phyloP scores from a whole-genome alignment of 2,797 vertebrate genomes.

The Microcaecilia unicolor region DNA sequence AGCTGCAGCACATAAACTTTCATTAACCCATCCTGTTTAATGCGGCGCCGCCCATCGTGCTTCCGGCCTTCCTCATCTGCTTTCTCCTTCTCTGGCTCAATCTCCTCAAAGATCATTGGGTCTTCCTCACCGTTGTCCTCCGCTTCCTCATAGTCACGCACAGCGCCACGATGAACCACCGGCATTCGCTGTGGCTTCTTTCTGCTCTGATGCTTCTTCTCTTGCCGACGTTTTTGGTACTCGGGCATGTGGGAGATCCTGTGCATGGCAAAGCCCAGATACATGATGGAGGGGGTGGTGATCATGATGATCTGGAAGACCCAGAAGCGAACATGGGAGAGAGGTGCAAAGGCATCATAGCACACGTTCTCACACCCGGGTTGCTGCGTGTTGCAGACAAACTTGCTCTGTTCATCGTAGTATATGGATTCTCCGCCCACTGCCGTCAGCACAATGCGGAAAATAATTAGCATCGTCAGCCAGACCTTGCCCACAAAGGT shows the following conservation, averaged over 20 bases:
- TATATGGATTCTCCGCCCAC: conserved; percentile 86
- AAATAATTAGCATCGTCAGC: conserved; percentile 77
- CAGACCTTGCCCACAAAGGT: conserved; percentile 87
- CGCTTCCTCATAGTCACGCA: conserved; percentile 68
- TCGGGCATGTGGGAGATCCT: conserved; percentile 56
- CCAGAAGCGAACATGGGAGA: conserved; percentile 85
- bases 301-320: conserved; percentile 82
- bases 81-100: conserved; percentile 60
- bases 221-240: conserved; percentile 25
- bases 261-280: conserved; percentile 83
- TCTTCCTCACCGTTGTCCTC: conserved; percentile 79
- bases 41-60: conserved; percentile 72
- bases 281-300: conserved; percentile 76
- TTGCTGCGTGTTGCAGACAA: conserved; percentile 79
- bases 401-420: conserved; percentile 84
- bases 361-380: conserved; percentile 86
- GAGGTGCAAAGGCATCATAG: conserved; percentile 74
- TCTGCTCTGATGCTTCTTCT: not conserved
- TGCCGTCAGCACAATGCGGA: conserved; percentile 79
- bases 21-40: conserved; percentile 78
- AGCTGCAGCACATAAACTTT: conserved; percentile 74
- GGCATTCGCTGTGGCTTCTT: conserved; percentile 53
- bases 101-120: conserved; percentile 78
- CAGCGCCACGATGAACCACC: conserved; percentile 52
- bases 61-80: conserved; percentile 39